These are phyloP conservation scores for Rhegmatorhina hoffmannsi DNA, from an alignment of 2,113 vertebrate genomes.

Conservation along the genomic window DNA sequence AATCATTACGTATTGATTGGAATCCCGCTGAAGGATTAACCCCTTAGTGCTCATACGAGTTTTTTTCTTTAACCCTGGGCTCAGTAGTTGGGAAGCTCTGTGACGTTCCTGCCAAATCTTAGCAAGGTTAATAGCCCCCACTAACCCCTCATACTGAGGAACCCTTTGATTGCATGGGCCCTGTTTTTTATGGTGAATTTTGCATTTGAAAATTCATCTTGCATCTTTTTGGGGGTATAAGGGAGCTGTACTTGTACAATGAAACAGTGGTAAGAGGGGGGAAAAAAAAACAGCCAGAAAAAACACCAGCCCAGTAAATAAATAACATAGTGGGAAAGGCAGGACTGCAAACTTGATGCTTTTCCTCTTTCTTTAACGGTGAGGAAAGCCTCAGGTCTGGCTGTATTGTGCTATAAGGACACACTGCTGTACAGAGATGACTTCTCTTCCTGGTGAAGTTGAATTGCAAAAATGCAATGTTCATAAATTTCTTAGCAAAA, in stretches of 20 bases:
- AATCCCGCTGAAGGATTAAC: conserved; percentile 70
- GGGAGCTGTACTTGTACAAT: not conserved
- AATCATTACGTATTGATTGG: conserved; percentile 87
- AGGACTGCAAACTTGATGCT: not conserved
- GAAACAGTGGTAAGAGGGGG: not conserved
- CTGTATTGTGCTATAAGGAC: not conserved
- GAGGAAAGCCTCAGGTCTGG: not conserved
- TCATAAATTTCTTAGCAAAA: conserved; percentile 65
- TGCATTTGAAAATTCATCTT: not conserved
- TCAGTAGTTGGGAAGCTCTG: not conserved
- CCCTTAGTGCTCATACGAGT: conserved; percentile 4
- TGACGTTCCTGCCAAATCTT: not conserved
- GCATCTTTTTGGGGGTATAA: not conserved
- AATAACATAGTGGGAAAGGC: conserved; percentile 7
- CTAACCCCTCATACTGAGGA: not conserved
- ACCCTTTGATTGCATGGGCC: not conserved
- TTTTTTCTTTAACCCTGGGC: not conserved
- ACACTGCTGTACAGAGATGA: not conserved
- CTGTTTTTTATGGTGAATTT: not conserved
- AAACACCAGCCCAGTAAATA: not conserved
- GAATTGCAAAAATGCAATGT: conserved; percentile 26
- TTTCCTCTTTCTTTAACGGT: not conserved
- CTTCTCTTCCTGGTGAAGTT: conserved; percentile 31
- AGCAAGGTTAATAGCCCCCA: conserved; percentile 1
- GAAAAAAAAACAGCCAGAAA: not conserved